Conservation (phyloP, 2,797 vertebrate genomes). For the Oreonectes daqikongensis region DNA sequence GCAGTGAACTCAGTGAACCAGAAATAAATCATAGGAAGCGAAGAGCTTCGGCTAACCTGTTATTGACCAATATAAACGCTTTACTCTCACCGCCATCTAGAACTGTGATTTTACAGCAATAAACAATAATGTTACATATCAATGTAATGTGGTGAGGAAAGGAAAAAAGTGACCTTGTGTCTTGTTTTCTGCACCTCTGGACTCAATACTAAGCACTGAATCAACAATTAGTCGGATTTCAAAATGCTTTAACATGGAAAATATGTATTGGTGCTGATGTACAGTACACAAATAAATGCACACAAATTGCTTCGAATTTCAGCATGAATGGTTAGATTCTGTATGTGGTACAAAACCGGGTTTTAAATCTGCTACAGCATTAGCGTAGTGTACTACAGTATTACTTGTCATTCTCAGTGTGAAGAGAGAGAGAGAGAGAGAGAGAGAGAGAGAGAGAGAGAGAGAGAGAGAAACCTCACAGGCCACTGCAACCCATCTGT, state of each 20-base stretch:
- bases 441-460: constrained; percentile 3
- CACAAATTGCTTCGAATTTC: background rate
- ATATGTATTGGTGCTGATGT: constrained; percentile 29
- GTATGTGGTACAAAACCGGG: background rate
- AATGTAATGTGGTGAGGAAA: constrained; percentile 63
- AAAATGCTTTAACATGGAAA: constrained; percentile 57
- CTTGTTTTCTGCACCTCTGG: constrained; percentile 72
- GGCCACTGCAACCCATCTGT: constrained; percentile 56
- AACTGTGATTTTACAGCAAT: constrained; percentile 69
- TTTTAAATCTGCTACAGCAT: constrained; percentile 39
- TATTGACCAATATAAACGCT: constrained; percentile 74
- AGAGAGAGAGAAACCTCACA: constrained; percentile 49
- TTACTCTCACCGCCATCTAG: constrained; percentile 64
- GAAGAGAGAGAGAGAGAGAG: constrained; percentile 38
- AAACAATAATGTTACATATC: constrained; percentile 76
- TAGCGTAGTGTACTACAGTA: constrained; percentile 25
- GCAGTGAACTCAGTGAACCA: constrained; percentile 69
- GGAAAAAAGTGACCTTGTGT: constrained; percentile 51
- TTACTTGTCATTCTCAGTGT: constrained; percentile 52
- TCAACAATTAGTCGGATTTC: constrained; percentile 66
- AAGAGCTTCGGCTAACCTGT: constrained; percentile 58
- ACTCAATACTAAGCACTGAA: constrained; percentile 70
- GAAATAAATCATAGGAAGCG: constrained; percentile 66
- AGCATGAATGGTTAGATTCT: background rate
- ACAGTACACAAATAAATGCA: constrained; percentile 38